These are phyloP conservation scores for Flabesymbios commensalis DNA, from an alignment of 2,888 invertebrate genomes.

Conservation along the genomic window DNA sequence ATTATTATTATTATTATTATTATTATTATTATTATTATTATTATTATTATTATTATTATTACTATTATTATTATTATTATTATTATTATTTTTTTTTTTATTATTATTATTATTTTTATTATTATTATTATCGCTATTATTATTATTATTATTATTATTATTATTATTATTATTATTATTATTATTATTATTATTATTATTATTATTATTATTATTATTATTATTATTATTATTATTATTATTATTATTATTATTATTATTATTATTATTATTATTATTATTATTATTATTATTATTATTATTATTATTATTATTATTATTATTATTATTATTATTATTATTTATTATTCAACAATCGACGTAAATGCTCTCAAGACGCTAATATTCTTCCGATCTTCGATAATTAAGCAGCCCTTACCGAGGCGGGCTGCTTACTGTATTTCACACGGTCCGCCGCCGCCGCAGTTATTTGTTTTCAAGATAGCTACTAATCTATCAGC, in stretches of 20 bases:
- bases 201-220: neutral
- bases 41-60: no score
- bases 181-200: neutral
- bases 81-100: neutral
- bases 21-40: no score
- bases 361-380: neutral
- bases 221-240: neutral
- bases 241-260: neutral
- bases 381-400: no score
- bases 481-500: no score
- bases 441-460: no score
- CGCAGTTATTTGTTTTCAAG: no score
- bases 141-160: neutral
- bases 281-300: constrained; percentile 4
- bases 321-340: neutral
- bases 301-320: constrained; percentile 3
- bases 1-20: neutral
- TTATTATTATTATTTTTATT: neutral
- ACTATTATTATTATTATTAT: neutral
- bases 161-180: neutral
- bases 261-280: neutral
- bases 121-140: neutral
- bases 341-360: neutral
- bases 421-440: no score
- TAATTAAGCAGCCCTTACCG: no score